Conservation (phyloP, 2,113 vertebrate genomes). For the Shinisaurus crocodilurus region DNA sequence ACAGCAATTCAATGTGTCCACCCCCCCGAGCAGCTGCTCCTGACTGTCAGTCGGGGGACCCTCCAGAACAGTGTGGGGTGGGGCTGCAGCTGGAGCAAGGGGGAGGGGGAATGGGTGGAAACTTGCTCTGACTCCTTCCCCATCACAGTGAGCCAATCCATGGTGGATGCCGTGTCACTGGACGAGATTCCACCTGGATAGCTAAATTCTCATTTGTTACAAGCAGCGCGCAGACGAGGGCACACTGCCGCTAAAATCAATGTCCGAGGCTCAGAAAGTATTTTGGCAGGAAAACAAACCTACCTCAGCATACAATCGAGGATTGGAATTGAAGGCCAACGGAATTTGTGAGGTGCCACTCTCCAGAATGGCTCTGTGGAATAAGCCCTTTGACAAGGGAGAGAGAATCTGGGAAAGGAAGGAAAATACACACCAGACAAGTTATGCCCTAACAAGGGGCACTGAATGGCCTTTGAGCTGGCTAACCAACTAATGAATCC, state of each 20-base stretch:
- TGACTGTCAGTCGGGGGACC: too few species aligned
- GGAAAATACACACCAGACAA: neutral
- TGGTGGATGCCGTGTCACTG: too few species aligned
- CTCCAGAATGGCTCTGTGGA: slow-evolving; percentile 1
- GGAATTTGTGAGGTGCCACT: neutral
- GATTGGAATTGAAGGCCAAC: neutral
- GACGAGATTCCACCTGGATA: neutral
- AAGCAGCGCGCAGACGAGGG: too few species aligned
- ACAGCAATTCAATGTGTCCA: neutral
- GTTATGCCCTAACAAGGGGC: slow-evolving; percentile 77
- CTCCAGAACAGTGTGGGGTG: too few species aligned
- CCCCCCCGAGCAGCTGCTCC: too few species aligned
- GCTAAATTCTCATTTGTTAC: too few species aligned
- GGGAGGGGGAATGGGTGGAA: too few species aligned
- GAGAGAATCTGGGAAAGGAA: neutral
- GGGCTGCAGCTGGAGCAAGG: too few species aligned
- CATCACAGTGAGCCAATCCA: too few species aligned
- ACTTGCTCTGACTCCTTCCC: too few species aligned
- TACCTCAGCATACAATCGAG: neutral
- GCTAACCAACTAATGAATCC: slow-evolving; percentile 77
- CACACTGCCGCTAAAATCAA: too few species aligned
- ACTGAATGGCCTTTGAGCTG: slow-evolving; percentile 74
- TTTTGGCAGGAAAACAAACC: neutral
- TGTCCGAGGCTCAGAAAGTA: neutral
- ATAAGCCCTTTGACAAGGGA: slow-evolving; percentile 14